Conservation (phyloP, 2,797 vertebrate species). For the Naso thynnoides region DNA sequence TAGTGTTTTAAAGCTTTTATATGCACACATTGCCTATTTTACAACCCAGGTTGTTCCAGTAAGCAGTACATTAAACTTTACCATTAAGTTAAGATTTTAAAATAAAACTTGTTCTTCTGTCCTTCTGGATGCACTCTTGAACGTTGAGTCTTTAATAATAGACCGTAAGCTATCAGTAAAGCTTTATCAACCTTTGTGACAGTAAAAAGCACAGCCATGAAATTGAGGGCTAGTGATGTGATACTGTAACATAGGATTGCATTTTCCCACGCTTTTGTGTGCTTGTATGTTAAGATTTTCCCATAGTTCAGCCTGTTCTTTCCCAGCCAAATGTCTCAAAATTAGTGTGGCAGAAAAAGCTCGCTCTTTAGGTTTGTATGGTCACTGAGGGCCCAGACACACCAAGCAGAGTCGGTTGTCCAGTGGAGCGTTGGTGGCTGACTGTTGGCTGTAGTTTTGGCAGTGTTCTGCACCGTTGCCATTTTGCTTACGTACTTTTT, state of each 20-base stretch:
- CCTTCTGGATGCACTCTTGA: neutral
- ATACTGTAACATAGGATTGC: conserved; percentile 43
- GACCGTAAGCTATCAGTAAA: conserved; percentile 37
- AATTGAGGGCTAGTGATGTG: conserved; percentile 63
- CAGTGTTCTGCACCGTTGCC: neutral
- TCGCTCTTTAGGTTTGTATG: conserved; percentile 22
- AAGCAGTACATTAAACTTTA: neutral
- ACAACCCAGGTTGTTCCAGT: neutral
- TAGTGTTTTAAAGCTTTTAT: neutral
- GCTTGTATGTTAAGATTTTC: conserved; percentile 63
- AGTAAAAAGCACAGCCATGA: conserved; percentile 64
- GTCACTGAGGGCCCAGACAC: conserved; percentile 10
- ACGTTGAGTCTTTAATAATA: conserved; percentile 33
- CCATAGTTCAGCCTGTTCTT: conserved; percentile 59
- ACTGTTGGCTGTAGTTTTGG: conserved; percentile 6
- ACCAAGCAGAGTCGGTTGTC: conserved; percentile 13
- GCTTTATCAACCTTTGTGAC: conserved; percentile 58
- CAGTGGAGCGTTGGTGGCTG: conserved; percentile 2
- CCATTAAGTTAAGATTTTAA: neutral
- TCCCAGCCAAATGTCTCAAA: conserved; percentile 57
- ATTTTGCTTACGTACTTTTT: neutral
- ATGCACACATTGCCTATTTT: too few species aligned
- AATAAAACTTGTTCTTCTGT: conserved; percentile 4
- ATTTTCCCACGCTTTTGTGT: conserved; percentile 70
- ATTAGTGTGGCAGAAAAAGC: conserved; percentile 46